Evolutionary conservation across 2,113 vertebrate species (phyloP), one percentile per base, ranked within the genome.

Genomic region (Lepisosteus oculatus): DNA sequence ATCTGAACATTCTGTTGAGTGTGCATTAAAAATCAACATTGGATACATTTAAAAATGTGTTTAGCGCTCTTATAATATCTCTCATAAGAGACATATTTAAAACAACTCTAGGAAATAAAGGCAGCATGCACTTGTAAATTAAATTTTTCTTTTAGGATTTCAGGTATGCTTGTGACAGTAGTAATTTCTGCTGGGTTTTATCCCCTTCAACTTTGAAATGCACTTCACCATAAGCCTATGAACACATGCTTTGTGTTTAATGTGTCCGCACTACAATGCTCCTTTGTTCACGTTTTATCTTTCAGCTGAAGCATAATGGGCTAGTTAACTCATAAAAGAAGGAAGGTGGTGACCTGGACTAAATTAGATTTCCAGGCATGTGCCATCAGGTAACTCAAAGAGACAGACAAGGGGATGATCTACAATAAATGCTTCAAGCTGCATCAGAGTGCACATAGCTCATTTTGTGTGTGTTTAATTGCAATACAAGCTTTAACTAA

Each of bases 211-310:
- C 62, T 65, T 8, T 65, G 42, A 65, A 65, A 65, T 65, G 29
- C 62, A 65, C 17, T 41, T 17, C 43, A 42, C 55, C 67, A 73
- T n/a, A 29, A 51, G 54, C 3, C 44, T 55, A 54, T 74, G 72
- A 69, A 63, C 59, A 65, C 54, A 65, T 41, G 66, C 57, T 56
- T n/a, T 43, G 65, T 62, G 56, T 68, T 68, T 59, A 68, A 14
- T 63, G 59, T 6, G 4, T 51, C 41, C 63, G 47, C 51, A 43
- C 14, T 43, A 74, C 67, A 74, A 63, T 14, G 5, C 3, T 54
- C 43, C 61, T 73, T 67, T 74, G 72, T 74, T 68, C 9, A 12
- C n/a, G 44, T 56, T 59, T 74, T 69, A 64, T 69, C 67, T 55
- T 45, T 43, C 45, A 47, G 29, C 45, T 15, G 70, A 43, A 68